Conservation (phyloP, 2,888 invertebrate species). For the Agelastica alni region DNA sequence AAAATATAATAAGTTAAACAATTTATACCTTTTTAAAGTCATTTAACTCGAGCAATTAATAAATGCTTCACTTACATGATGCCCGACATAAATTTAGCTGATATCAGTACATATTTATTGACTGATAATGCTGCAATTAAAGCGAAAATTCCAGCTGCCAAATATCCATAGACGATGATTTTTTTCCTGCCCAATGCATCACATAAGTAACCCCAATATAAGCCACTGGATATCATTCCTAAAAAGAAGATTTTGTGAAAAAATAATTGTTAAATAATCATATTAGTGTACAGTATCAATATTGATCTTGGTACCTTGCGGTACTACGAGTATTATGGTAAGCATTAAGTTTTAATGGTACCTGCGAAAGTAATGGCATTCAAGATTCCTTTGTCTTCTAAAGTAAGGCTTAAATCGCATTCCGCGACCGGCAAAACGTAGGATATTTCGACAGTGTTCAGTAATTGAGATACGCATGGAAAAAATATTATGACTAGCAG, state of each 20-base stretch:
- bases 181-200: slow-evolving; percentile 71
- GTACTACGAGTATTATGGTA: too few species aligned
- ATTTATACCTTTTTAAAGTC: too few species aligned
- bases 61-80: slow-evolving; percentile 66
- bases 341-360: too few species aligned
- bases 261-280: too few species aligned
- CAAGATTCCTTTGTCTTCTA: slow-evolving; percentile 71
- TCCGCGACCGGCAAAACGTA: slow-evolving; percentile 74
- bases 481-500: slow-evolving; percentile 63
- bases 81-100: slow-evolving; percentile 71
- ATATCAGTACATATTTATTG: slow-evolving; percentile 66
- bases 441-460: slow-evolving; percentile 71
- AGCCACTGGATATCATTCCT: slow-evolving; percentile 76
- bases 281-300: too few species aligned
- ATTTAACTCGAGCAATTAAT: neutral
- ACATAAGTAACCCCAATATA: slow-evolving; percentile 75
- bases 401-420: slow-evolving; percentile 69
- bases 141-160: slow-evolving; percentile 66
- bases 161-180: slow-evolving; percentile 68
- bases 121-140: slow-evolving; percentile 67
- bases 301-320: too few species aligned
- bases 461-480: slow-evolving; percentile 68
- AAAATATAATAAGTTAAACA: too few species aligned
- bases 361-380: slow-evolving; percentile 74
- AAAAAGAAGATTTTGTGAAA: too few species aligned